Percentiles rank a stretch among this genome's conserved stretches.
phyloP scores from a whole-genome alignment of 2,797 vertebrate genomes.

The Sciurus vulgaris region DNA sequence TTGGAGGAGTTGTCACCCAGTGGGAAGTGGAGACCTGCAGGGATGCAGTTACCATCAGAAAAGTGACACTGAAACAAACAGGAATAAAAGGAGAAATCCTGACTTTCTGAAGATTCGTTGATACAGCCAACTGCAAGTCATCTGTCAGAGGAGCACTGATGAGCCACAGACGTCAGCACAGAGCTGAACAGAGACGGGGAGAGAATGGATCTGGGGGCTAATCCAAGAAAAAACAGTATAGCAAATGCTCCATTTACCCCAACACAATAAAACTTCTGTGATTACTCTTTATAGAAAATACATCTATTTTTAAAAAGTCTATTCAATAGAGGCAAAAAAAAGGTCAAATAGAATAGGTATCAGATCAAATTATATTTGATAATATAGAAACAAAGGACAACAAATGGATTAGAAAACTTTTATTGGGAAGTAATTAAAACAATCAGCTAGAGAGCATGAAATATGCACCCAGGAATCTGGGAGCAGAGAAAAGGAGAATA shows the following conservation, averaged over 20 bases:
- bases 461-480: neutral
- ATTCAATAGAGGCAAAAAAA: neutral
- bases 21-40: neutral
- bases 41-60: neutral
- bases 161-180: neutral
- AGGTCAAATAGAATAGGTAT: neutral
- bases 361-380: neutral
- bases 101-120: neutral
- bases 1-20: neutral
- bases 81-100: neutral
- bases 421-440: neutral
- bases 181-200: neutral
- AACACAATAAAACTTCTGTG: neutral
- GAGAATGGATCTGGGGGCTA: neutral
- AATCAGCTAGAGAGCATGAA: neutral
- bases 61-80: neutral
- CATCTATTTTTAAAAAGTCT: neutral
- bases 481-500: neutral
- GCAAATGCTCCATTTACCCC: neutral
- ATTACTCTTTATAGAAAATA: neutral
- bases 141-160: neutral
- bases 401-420: neutral
- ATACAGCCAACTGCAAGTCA: neutral
- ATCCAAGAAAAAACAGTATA: neutral
- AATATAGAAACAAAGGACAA: neutral